phyloP scores from a whole-genome alignment of 2,797 vertebrate species.

The Oophaga sylvatica region DNA sequence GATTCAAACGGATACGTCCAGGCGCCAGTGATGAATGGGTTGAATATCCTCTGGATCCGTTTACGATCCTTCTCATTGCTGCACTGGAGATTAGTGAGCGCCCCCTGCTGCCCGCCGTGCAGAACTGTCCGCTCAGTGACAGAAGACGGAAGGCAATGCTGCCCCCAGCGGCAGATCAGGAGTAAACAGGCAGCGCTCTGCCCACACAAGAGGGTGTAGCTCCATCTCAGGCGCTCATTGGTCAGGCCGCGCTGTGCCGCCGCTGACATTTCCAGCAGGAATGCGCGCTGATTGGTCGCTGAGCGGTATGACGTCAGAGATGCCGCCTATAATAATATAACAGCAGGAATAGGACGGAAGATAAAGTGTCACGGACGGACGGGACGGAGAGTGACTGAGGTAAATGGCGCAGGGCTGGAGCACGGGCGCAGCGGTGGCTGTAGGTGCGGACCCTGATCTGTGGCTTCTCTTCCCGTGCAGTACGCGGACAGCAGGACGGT shows the following conservation, averaged over 20 bases:
- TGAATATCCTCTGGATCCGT: too few relatives aligned
- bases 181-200: not conserved
- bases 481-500: not conserved
- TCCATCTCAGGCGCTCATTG: not conserved
- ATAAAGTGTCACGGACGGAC: not conserved
- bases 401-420: too few relatives aligned
- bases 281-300: conserved; percentile 26
- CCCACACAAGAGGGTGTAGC: conserved; percentile 45
- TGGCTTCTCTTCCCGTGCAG: not conserved
- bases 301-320: not conserved
- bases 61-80: too few relatives aligned
- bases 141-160: not conserved
- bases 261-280: not conserved
- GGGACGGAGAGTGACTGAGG: not conserved
- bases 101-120: too few relatives aligned
- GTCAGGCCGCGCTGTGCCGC: not conserved
- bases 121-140: too few relatives aligned
- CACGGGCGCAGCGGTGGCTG: too few relatives aligned
- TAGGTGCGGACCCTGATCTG: not conserved
- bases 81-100: too few relatives aligned
- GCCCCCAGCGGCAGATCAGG: not conserved
- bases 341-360: not conserved
- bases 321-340: conserved; percentile 33
- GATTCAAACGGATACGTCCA: too few relatives aligned
- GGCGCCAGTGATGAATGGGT: too few relatives aligned